Percentiles rank a stretch among this genome's conserved stretches.
Conservation (phyloP, 2,797 vertebrate species). For the Peromyscus nudipes region DNA sequence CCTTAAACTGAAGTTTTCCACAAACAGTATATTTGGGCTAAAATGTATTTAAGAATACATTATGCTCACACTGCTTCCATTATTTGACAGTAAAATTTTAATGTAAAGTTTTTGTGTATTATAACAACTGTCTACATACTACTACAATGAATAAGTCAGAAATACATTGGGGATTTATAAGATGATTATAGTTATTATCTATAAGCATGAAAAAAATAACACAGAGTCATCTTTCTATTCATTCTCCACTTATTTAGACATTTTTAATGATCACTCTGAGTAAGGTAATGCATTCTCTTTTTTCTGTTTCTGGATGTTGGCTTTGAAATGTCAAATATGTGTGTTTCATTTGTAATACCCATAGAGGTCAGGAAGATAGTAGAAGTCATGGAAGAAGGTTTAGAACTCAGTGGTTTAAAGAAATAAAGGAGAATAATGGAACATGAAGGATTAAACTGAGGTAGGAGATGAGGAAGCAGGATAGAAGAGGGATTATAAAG, state of each 20-base stretch:
- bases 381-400: background rate
- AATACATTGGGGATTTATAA: background rate
- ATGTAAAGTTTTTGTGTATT: constrained; percentile 8
- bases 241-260: background rate
- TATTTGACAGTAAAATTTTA: background rate
- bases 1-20: background rate
- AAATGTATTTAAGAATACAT: constrained; percentile 11
- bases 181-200: background rate
- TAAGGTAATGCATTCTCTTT: background rate
- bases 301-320: background rate
- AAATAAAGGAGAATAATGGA: background rate
- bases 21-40: background rate
- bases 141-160: background rate
- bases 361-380: too few relatives aligned
- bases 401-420: too few relatives aligned
- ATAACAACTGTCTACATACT: background rate
- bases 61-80: background rate
- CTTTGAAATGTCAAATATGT: background rate
- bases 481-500: background rate
- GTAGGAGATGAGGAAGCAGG: background rate
- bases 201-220: background rate
- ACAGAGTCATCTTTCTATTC: background rate
- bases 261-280: background rate
- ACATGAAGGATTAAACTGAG: background rate
- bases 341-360: background rate